Base-by-base conservation (phyloP, 2,888 invertebrate genomes). In the Cerastis rubricosa region DNA sequence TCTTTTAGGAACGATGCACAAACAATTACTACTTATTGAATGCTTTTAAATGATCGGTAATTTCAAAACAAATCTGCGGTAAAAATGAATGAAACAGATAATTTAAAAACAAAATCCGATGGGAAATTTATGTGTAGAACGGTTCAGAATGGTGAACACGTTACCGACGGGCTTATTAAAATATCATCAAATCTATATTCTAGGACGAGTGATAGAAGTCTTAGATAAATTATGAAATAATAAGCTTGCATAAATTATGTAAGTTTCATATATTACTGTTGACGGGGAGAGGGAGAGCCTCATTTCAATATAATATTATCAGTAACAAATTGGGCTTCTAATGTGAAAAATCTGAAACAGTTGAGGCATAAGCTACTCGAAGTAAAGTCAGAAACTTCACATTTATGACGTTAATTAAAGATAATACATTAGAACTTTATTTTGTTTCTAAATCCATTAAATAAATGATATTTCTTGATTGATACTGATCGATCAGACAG, bases 401-500 rank as follows among this genome's bases (percentile, higher is more conserved):
- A 61, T 19, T 9, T 59, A 29, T 19, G 19, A 43, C 47, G 19
- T 47, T 64, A 47, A 76, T 45, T 45, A 35, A 49, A 43, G 11
- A 29, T 8, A 81, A 54, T 54, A 14, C 22, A 35, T 78, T n/a
- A 40, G 12, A 72, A 49, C n/a, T 70, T 43, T 47, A 14, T 66
- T 69, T 35, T 35, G 19, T 64, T 71, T 47, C 61, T 59, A 64
- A 71, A 74, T 65, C 54, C 68, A 84, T 80, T 69, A 64, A 61
- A 64, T 19, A 47, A 67, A 76, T 80, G n/a, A 43, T 63, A 43
- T 9, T 67, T 47, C 22, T 70, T 81, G 69, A 75, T 85, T 70
- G 82, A 85, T 74, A 64, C 35, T 85, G 85, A 78, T 85, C 78
- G 78, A 84, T 84, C 29, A 54, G 66, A 57, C 59, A 84, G 43